Evolutionary conservation across 2,888 invertebrate genomes (phyloP), one percentile per base, ranked within the genome.

Genomic region (Leucozona laternaria): DNA sequence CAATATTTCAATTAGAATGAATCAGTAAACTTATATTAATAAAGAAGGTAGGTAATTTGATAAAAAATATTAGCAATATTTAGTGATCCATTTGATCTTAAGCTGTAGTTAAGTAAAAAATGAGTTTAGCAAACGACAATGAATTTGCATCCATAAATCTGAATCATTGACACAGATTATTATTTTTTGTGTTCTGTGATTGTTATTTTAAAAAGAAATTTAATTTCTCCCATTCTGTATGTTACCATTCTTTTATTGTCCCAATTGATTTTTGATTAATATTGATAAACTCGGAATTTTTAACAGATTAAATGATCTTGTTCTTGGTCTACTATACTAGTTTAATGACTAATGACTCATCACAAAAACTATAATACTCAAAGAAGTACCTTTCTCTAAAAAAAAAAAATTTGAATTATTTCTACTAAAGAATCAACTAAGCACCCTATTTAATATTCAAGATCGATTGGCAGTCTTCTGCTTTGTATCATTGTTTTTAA

Each of bases 361-460:
- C 17, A 34, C 13, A n/a, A n/a, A 31, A 31, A 31, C 2, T 17
- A 1, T 28, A 17, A 58, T 11, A 20, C 2, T 20, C 1, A 20
- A 17, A 31, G 13, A 15, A 5, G 34, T 37, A 37, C 17, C 37
- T 37, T 58, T 43, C 60, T 15, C 0, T 50, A 13, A n/a, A 45
- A 28, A 17, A 15, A 15, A 64, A 1, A 45, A 7, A 34, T 45
- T 45, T 6, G 15, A 17, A 17, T 22, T 17, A 28, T 28, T 64
- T 64, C 43, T 2, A 37, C 7, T 28, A 6, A 43, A 64, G 10
- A 64, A 64, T n/a, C 6, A 17, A 28, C 45, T 28, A 17, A 64
- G 13, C 64, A 64, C 64, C 64, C 64, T 64, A 64, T 45, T 64
- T 13, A 25, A 48, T 20, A 70, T 84, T 80, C 80, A 80, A 84